Evolutionary conservation across 2,888 invertebrate genomes (phyloP).

Genomic region (Miltochrista miniata): DNA sequence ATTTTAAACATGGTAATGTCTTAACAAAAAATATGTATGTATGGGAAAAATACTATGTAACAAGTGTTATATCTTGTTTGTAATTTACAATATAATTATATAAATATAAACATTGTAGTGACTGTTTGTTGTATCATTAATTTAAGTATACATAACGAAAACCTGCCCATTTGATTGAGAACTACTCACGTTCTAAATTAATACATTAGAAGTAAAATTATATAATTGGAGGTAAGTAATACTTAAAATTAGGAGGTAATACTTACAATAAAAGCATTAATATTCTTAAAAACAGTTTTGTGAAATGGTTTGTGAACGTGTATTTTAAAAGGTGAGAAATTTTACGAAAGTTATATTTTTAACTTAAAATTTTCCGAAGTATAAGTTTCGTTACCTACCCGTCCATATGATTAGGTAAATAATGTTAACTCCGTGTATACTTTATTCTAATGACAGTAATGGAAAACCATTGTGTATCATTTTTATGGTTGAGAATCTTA

Average conservation of each 20-base stretch:
- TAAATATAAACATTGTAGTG: conserved; percentile 52
- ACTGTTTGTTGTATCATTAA: conserved; percentile 35
- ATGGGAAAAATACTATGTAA: conserved; percentile 80
- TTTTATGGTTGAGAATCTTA: conserved; percentile 16
- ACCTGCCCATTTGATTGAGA: conserved; percentile 21
- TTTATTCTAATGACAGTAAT: conserved; percentile 25
- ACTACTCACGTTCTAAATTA: conserved; percentile 37
- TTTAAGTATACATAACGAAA: conserved; percentile 31
- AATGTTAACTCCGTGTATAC: conserved; percentile 25
- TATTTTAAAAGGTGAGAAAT: conserved; percentile 41
- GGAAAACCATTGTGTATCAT: conserved; percentile 19
- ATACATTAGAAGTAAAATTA: conserved; percentile 65
- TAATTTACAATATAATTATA: conserved; percentile 74
- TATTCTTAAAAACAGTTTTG: conserved; percentile 44
- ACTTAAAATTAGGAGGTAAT: conserved; percentile 81
- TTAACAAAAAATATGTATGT: conserved; percentile 76
- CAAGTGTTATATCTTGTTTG: conserved; percentile 75
- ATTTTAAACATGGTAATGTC: conserved; percentile 80
- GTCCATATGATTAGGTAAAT: conserved; percentile 34
- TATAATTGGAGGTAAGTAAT: conserved; percentile 78
- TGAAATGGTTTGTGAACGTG: conserved; percentile 68
- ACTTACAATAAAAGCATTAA: conserved; percentile 72
- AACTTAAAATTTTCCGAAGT: conserved; percentile 15
- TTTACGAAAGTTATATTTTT: conserved; percentile 14
- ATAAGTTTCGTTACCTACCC: conserved; percentile 25